Conservation (phyloP, 1,140 invertebrate genomes). For the Phenacoccus solenopsis region DNA sequence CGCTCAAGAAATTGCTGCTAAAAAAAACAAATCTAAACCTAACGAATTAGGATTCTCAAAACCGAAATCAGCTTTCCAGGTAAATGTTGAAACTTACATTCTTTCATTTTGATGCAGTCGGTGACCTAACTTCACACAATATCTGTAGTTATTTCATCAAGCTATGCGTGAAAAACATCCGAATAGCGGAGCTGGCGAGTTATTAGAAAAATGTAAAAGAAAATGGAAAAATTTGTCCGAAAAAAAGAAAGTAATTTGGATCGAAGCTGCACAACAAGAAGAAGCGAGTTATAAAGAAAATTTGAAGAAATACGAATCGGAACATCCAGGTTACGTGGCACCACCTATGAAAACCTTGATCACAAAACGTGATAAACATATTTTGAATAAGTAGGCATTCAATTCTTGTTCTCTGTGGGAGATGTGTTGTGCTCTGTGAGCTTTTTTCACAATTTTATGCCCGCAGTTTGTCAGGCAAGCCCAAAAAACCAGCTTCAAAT, state of each 20-base stretch:
- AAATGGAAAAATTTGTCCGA: neutral
- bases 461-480: neutral
- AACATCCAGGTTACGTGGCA: neutral
- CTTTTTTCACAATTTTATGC: neutral
- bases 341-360: neutral
- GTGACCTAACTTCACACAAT: no score
- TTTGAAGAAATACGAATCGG: neutral
- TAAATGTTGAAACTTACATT: neutral
- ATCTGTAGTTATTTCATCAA: neutral
- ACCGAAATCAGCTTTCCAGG: slow-evolving; percentile 4
- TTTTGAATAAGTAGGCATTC: neutral
- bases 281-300: neutral
- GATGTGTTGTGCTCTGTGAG: no score
- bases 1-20: neutral
- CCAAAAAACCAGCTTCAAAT: neutral
- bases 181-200: neutral
- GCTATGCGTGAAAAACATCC: neutral
- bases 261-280: neutral
- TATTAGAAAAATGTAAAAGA: neutral
- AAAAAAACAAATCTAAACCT: neutral
- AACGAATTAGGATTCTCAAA: neutral
- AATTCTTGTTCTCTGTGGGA: no score
- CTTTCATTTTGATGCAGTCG: neutral
- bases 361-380: neutral
- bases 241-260: slow-evolving; percentile 4